Evolutionary conservation across 2,113 vertebrate species (phyloP).

Genomic region (Gadus chalcogrammus): DNA sequence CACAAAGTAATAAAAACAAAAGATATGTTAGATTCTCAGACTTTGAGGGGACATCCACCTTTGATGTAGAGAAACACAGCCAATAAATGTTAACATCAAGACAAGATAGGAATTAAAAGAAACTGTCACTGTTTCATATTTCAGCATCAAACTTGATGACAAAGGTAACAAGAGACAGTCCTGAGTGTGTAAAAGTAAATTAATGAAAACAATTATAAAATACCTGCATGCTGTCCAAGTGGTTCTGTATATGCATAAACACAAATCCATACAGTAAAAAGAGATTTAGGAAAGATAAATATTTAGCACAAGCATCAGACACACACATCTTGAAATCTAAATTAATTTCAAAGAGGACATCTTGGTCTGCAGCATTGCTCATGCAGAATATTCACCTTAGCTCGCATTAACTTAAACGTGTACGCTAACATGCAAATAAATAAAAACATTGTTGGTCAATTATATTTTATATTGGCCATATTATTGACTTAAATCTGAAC

Average conservation of each 20-base stretch:
- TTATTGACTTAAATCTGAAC: too few species aligned
- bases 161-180: constrained; percentile 13
- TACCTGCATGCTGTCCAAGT: constrained; percentile 99
- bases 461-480: too few species aligned
- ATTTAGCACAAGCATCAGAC: constrained; percentile 68
- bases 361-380: constrained; percentile 7
- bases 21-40: too few species aligned
- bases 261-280: constrained; percentile 76
- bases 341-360: constrained; percentile 24
- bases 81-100: too few species aligned
- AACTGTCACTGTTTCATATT: not conserved
- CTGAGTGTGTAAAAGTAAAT: constrained; percentile 34
- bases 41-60: not conserved
- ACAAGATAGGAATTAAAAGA: too few species aligned
- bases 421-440: too few species aligned
- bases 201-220: constrained; percentile 69
- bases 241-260: constrained; percentile 87
- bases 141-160: not conserved
- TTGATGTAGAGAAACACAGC: not conserved
- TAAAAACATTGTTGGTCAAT: too few species aligned
- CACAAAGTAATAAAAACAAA: too few species aligned
- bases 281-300: constrained; percentile 70
- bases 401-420: too few species aligned
- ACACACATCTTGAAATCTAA: constrained; percentile 50
- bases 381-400: too few species aligned